phyloP scores from a whole-genome alignment of 2,797 vertebrate species.

The Orientallactaga sibirica region DNA sequence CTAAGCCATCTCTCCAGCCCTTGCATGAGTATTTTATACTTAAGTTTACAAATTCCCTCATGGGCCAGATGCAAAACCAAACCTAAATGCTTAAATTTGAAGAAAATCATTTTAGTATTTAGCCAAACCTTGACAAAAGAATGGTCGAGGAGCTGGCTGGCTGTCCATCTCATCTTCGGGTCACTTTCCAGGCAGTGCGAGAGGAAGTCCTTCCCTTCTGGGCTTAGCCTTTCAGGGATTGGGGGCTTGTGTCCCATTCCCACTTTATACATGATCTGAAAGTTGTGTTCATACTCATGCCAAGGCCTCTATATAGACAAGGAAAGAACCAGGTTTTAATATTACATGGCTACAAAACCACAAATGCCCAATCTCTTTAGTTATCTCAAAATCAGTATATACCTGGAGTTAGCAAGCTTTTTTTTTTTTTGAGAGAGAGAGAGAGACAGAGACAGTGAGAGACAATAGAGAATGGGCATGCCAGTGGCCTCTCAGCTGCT shows the following conservation, averaged over 20 bases:
- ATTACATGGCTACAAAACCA: neutral
- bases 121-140: conserved; percentile 96
- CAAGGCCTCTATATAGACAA: conserved; percentile 93
- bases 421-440: too few species aligned
- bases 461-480: too few species aligned
- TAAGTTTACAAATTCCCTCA: neutral
- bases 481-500: too few species aligned
- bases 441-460: too few species aligned
- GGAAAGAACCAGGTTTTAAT: neutral
- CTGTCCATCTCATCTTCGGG: conserved; percentile 97
- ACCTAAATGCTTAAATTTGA: neutral
- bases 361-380: neutral
- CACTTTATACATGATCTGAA: conserved; percentile 99
- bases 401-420: neutral
- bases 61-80: neutral
- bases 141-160: conserved; percentile 98
- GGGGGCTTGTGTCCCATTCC: conserved; percentile 99
- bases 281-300: conserved; percentile 99
- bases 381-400: neutral
- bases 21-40: neutral
- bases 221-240: conserved; percentile 97
- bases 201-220: conserved; percentile 98
- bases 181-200: conserved; percentile 98
- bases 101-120: neutral
- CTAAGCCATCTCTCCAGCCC: too few species aligned